Conservation (phyloP, 2,113 vertebrate species). For the Carlito syrichta region DNA sequence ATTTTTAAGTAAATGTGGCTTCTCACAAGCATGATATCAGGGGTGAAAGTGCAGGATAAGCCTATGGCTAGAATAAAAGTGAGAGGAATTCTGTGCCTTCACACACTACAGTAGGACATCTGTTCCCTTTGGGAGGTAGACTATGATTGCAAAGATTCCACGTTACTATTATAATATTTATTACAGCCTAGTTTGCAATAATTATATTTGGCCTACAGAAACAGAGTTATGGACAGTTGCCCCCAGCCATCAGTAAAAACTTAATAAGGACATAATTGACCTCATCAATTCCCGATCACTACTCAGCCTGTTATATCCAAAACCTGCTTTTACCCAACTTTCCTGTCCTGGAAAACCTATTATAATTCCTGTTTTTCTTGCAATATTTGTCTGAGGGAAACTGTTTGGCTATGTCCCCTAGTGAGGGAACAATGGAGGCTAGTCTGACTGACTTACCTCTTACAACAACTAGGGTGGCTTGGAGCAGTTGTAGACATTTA, state of each 20-base stretch:
- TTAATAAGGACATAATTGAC: constrained; percentile 60
- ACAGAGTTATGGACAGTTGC: constrained; percentile 10
- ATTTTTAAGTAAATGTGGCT: background rate
- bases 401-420: background rate
- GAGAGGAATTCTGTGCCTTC: background rate
- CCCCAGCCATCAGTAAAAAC: constrained; percentile 38
- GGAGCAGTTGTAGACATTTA: background rate
- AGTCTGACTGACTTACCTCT: background rate
- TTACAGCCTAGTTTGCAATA: constrained; percentile 43
- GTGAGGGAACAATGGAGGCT: background rate
- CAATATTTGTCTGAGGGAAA: background rate
- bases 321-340: background rate
- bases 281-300: constrained; percentile 39
- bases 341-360: background rate
- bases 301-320: background rate
- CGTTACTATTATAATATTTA: constrained; percentile 58
- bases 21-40: constrained; percentile 17
- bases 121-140: constrained; percentile 37
- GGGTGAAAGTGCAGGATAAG: background rate
- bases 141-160: background rate
- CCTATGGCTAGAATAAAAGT: background rate
- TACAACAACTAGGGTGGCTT: background rate
- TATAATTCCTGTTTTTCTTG: background rate
- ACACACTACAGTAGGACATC: background rate
- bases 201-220: constrained; percentile 56